Conservation (phyloP, 2,797 vertebrate species). For the Catostomus latipinnis region DNA sequence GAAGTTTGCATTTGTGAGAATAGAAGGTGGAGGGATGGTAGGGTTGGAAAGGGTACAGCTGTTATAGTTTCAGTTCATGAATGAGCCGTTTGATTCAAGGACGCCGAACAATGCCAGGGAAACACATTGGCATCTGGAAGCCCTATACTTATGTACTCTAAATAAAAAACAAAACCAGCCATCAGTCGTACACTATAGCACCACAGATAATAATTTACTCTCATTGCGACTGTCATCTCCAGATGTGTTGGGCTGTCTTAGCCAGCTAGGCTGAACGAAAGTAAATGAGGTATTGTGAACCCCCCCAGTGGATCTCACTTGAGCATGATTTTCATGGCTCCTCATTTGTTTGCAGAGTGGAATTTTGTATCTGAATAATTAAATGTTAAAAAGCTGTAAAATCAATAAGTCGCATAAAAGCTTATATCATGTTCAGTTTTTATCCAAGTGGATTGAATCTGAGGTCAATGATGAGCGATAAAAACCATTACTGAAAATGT, state of each 20-base stretch:
- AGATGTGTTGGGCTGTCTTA: constrained; percentile 33
- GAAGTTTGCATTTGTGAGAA: neutral
- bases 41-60: constrained; percentile 20
- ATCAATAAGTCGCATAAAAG: constrained; percentile 56
- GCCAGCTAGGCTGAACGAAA: constrained; percentile 31
- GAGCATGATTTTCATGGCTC: constrained; percentile 26
- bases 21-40: constrained; percentile 24
- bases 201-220: constrained; percentile 49
- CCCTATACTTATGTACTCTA: constrained; percentile 56
- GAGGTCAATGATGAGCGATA: constrained; percentile 51
- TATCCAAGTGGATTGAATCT: constrained; percentile 41
- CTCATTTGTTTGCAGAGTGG: constrained; percentile 11
- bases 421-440: constrained; percentile 57
- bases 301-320: constrained; percentile 15
- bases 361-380: constrained; percentile 55
- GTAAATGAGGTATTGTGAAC: constrained; percentile 29
- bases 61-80: constrained; percentile 44
- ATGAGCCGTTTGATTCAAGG: constrained; percentile 45
- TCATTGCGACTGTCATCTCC: constrained; percentile 41
- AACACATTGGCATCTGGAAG: constrained; percentile 61
- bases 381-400: constrained; percentile 58
- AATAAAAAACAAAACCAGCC: constrained; percentile 58
- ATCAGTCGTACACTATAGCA: constrained; percentile 34
- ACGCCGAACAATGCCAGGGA: constrained; percentile 46
- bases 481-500: constrained; percentile 56